Percentiles rank a stretch among this genome's conserved stretches.
Evolutionary conservation across 2,888 invertebrate species (phyloP).

Genomic region (Drosophila sordidapex): DNA sequence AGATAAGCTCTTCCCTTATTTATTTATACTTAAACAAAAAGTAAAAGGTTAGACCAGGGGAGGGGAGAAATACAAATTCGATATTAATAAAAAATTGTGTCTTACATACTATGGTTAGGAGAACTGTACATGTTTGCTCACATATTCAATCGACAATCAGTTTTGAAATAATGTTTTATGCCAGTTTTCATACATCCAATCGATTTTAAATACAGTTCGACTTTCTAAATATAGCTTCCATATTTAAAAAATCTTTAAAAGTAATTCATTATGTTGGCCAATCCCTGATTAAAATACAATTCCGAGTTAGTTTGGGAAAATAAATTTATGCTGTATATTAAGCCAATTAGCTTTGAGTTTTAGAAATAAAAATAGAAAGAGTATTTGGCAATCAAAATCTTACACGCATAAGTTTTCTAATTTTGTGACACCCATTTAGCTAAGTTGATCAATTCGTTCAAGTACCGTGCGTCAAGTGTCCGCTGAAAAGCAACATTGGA

Average conservation of each 20-base stretch:
- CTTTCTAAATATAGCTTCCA: not conserved
- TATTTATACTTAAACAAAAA: slow-evolving; percentile 1
- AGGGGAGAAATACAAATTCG: slow-evolving; percentile 14
- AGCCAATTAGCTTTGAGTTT: not conserved
- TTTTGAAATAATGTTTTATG: not conserved
- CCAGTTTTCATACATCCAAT: not conserved
- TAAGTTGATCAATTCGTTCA: slow-evolving; percentile 14
- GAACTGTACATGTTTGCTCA: not conserved
- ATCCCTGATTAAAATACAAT: not conserved
- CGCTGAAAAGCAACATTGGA: not conserved
- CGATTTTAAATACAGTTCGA: not conserved
- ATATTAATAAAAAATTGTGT: not conserved
- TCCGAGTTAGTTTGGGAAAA: not conserved
- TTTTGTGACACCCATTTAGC: not conserved
- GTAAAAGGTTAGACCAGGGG: not conserved
- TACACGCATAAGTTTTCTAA: slow-evolving; percentile 1
- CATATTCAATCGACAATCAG: not conserved
- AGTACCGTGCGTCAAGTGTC: not conserved
- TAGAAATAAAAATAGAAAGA: not conserved
- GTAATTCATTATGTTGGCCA: not conserved
- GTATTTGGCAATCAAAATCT: not conserved
- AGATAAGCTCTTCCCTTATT: not conserved
- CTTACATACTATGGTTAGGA: not conserved
- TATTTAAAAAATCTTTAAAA: not conserved
- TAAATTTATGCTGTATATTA: not conserved